A percentile compares a stretch with the other conserved stretches of the same genome.
Evolutionary conservation across 1,140 invertebrate species (phyloP).

Genomic region (Trichonephila clavata): DNA sequence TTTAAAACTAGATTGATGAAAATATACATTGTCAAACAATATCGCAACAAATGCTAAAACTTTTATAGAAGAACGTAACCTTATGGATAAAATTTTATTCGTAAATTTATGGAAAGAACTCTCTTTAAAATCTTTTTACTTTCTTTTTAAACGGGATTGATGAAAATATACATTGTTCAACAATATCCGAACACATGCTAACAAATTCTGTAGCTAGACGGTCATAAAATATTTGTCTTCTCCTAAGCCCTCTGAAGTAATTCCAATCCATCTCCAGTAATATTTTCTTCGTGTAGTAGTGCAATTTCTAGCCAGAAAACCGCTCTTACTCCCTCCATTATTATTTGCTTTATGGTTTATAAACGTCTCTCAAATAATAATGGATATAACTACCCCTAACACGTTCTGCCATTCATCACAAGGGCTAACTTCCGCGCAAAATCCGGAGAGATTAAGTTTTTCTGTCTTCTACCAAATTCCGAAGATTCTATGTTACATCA

Average conservation of each 20-base stretch:
- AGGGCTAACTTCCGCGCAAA: background rate
- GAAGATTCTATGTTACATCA: too few species aligned
- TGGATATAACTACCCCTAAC: background rate
- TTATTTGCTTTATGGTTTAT: conserved; percentile 20
- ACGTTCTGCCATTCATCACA: background rate
- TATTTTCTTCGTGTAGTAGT: background rate
- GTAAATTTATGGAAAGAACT: background rate
- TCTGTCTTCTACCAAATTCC: background rate
- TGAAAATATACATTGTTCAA: background rate
- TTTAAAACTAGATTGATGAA: background rate
- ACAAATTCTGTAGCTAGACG: background rate
- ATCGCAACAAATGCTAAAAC: background rate
- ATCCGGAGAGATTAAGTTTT: background rate
- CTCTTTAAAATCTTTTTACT: background rate
- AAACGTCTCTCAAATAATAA: background rate
- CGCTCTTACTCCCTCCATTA: background rate
- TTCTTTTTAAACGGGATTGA: background rate
- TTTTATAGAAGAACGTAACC: background rate
- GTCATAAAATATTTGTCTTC: background rate
- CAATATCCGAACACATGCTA: background rate
- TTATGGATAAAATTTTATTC: too few species aligned
- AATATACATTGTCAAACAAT: background rate
- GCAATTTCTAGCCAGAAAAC: background rate
- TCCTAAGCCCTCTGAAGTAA: background rate
- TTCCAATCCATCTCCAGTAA: conserved; percentile 7